Percentiles rank a stretch among this genome's conserved stretches.
Conservation (phyloP, 2,888 invertebrate species). For the Pemphredon lugubris region DNA sequence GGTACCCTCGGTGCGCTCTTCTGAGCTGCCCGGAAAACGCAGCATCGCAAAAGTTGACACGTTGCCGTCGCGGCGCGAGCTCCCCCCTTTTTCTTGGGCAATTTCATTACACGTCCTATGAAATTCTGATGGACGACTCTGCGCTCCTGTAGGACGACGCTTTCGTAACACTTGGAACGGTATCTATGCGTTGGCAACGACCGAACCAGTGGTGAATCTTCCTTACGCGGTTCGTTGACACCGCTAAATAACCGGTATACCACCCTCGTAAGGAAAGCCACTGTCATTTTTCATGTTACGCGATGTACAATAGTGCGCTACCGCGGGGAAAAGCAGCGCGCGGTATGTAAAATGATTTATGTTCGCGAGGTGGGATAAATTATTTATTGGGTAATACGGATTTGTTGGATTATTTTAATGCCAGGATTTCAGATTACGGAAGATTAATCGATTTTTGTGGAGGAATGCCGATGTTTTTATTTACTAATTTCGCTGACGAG, state of each 20-base stretch:
- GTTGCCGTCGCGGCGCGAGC: background rate
- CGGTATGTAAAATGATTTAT: too few species aligned
- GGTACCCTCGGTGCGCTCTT: conserved; percentile 36
- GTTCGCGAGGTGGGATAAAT: too few species aligned
- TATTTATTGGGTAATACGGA: too few species aligned
- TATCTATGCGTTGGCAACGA: conserved; percentile 4
- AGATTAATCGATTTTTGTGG: too few species aligned
- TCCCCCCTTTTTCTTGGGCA: conserved; percentile 48
- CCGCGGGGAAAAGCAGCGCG: too few species aligned
- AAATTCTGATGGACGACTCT: conserved; percentile 69
- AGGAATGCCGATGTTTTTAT: too few species aligned
- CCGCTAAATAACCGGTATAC: conserved; percentile 15
- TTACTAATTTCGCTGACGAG: too few species aligned
- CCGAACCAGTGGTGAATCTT: conserved; percentile 2
- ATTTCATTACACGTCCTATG: conserved; percentile 67
- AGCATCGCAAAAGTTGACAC: conserved; percentile 23
- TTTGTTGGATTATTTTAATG: too few species aligned
- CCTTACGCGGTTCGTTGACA: conserved; percentile 14
- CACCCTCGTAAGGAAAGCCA: conserved; percentile 1
- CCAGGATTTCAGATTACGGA: too few species aligned
- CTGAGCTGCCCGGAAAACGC: conserved; percentile 28
- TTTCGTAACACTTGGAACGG: conserved; percentile 16
- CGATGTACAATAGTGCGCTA: too few species aligned
- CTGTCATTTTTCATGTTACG: background rate
- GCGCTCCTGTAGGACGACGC: conserved; percentile 6